Evolutionary conservation across 2,888 invertebrate species (phyloP).

Genomic region (Caenorhabditis sulstoni): DNA sequence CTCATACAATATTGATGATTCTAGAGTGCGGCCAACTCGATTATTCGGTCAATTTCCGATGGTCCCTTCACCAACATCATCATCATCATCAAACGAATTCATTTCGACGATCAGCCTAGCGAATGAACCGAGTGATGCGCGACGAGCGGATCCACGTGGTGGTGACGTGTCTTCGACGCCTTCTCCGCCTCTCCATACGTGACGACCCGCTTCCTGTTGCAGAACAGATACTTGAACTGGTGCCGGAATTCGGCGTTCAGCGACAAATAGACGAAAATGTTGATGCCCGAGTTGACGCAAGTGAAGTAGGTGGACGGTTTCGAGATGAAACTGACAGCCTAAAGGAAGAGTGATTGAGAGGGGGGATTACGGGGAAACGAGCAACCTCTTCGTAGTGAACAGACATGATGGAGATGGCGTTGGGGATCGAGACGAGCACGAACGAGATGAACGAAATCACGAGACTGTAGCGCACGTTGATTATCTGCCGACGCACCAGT

Average conservation of each 20-base stretch:
- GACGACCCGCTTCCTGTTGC: constrained; percentile 53
- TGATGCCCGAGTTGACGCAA: constrained; percentile 70
- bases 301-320: constrained; percentile 70
- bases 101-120: constrained; percentile 26
- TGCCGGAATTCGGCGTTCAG: constrained; percentile 69
- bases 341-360: constrained; percentile 29
- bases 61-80: constrained; percentile 8
- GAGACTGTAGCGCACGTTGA: constrained; percentile 67
- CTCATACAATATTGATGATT: constrained; percentile 54
- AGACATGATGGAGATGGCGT: constrained; percentile 67
- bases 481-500: constrained; percentile 58
- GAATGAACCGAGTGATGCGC: constrained; percentile 50
- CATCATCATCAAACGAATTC: no score
- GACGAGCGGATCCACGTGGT: constrained; percentile 40
- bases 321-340: constrained; percentile 66
- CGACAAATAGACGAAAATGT: constrained; percentile 70
- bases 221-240: constrained; percentile 59
- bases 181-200: constrained; percentile 54
- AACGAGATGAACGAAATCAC: constrained; percentile 68
- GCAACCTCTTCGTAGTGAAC: constrained; percentile 61
- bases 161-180: constrained; percentile 39
- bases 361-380: background rate
- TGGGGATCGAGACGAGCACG: constrained; percentile 67
- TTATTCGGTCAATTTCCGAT: constrained; percentile 47
- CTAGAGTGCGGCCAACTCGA: constrained; percentile 37